phyloP scores from a whole-genome alignment of 1,140 invertebrate genomes.

The Drosophila kanapiae region DNA sequence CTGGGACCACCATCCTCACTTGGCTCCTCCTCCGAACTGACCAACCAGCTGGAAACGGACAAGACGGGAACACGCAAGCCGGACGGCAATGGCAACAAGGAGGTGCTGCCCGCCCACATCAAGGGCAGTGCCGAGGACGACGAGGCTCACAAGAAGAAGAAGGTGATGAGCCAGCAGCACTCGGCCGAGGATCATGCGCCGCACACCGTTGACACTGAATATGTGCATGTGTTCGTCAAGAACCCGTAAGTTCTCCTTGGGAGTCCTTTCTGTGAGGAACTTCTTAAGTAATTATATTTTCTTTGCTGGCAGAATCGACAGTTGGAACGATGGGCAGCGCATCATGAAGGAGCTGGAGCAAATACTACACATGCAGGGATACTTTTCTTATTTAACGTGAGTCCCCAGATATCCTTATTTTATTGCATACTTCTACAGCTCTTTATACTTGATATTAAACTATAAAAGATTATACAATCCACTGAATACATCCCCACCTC shows the following conservation, averaged over 20 bases:
- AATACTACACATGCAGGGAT: constrained; percentile 85
- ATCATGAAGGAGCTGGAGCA: constrained; percentile 84
- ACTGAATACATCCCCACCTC: too few species aligned
- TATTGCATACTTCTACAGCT: too few species aligned
- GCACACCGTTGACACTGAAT: constrained; percentile 85
- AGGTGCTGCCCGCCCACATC: constrained; percentile 80
- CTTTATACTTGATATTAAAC: too few species aligned
- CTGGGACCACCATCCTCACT: constrained; percentile 87
- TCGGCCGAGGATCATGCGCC: constrained; percentile 84
- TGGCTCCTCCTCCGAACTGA: constrained; percentile 79
- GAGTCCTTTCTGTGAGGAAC: constrained; percentile 7
- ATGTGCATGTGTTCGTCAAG: constrained; percentile 85
- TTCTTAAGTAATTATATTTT: neutral
- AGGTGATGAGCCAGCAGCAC: constrained; percentile 76
- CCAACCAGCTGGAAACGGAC: constrained; percentile 63
- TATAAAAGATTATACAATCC: neutral
- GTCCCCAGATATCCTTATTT: constrained; percentile 17
- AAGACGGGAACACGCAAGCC: constrained; percentile 31
- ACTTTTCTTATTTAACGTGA: constrained; percentile 85
- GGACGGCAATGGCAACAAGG: constrained; percentile 64
- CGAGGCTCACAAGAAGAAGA: constrained; percentile 80
- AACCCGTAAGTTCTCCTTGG: constrained; percentile 80
- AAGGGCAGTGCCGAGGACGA: constrained; percentile 69
- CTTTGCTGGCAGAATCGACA: constrained; percentile 70
- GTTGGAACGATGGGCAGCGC: constrained; percentile 83